phyloP scores from a whole-genome alignment of 2,888 invertebrate species.

The Orthonevra nobilis region DNA sequence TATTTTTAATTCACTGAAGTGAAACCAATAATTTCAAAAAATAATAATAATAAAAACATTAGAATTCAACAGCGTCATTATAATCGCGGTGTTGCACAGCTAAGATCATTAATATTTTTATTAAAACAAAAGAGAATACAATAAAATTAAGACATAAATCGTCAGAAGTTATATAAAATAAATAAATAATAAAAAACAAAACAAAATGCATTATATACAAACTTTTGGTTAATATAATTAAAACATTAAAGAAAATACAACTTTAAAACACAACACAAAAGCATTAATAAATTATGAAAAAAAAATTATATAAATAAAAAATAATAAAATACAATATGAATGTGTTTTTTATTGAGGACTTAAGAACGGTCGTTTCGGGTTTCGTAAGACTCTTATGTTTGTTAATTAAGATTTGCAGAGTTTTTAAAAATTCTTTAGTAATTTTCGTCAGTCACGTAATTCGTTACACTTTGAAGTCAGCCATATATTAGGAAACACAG shows the following conservation, averaged over 20 bases:
- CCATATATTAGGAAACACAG: no score
- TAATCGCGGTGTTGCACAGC: constrained; percentile 58
- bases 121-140: no score
- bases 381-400: no score
- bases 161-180: constrained; percentile 54
- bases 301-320: constrained; percentile 14
- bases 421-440: no score
- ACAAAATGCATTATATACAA: constrained; percentile 74
- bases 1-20: constrained; percentile 73
- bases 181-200: constrained; percentile 63
- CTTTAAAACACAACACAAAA: constrained; percentile 70
- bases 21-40: constrained; percentile 71
- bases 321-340: no score
- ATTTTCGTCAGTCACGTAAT: no score
- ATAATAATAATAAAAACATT: no score
- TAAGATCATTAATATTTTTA: constrained; percentile 68
- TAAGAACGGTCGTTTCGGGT: no score
- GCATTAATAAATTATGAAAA: constrained; percentile 73
- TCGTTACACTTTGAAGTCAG: no score
- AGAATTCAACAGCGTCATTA: constrained; percentile 51
- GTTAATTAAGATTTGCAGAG: no score
- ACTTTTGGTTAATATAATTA: constrained; percentile 73
- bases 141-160: constrained; percentile 57
- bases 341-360: no score
- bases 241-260: constrained; percentile 57